Base-by-base conservation (phyloP, 2,797 vertebrate species). In the Carcharodon carcharias region DNA sequence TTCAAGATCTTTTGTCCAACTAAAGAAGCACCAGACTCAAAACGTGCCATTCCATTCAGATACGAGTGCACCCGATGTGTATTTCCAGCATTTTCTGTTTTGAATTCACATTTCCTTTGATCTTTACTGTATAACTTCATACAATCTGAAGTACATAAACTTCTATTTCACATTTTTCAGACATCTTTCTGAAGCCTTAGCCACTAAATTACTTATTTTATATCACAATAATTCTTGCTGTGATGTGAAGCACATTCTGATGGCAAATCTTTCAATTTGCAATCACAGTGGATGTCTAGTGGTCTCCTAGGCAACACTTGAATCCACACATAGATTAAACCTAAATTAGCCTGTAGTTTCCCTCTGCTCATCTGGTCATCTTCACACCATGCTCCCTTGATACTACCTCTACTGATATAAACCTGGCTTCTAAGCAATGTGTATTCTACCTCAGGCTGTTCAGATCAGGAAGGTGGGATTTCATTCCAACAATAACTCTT, bases 301-400 rank as follows among this genome's bases (percentile, higher is more conserved):
- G 94, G 94, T 95, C 94, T 95, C 94, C 94, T 73, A 73, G 94
- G 94, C 67, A 95, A 95, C 94, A 56, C 40, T 95, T 54, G 45
- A 69, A 95, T 35, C 94, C 67, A 69, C 67, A 73, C 40, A 94
- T 91, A 95, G 45, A 95, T 95, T 95, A 50, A 95, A 56, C 45
- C 50, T 56, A 95, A 95, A 95, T 73, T 77, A 73, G 28, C 50
- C 45, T 73, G 35, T 35, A 54, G 26, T 54, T 35, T 71, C 67
- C 45, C 67, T 95, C 45, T 73, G 94, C 28, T 73, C 67, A 73
- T 95, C 65, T 71, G 93, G 93, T 71, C 67, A 95, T 95, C 45
- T 54, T 69, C 67, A 95, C 94, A 95, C 61, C 65, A n/a, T 56
- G 21, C 7, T 94, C 92, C 92, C 65, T 94, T 18, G 61, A 67